phyloP scores from a whole-genome alignment of 37 sponge, comb jelly and placozoan species.

The Theonella swinhoei region DNA sequence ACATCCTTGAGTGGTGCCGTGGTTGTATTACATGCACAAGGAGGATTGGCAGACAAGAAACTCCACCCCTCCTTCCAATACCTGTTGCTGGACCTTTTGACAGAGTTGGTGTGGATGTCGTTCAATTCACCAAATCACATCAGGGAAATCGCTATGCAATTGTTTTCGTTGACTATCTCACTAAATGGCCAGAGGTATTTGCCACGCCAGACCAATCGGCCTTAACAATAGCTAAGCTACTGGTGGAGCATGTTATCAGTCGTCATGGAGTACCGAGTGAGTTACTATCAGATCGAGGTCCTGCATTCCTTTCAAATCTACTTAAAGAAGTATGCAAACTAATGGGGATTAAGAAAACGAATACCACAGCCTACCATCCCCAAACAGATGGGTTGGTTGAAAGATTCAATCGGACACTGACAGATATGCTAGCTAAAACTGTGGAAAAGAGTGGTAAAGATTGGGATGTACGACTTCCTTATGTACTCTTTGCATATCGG shows the following conservation, averaged over 20 bases:
- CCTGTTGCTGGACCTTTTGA: slow-evolving; percentile 47
- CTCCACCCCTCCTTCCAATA: slow-evolving; percentile 52
- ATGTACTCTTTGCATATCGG: slow-evolving; percentile 48
- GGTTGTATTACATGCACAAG: slow-evolving; percentile 44
- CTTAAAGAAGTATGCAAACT: background rate
- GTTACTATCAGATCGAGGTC: slow-evolving; percentile 27
- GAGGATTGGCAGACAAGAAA: slow-evolving; percentile 1
- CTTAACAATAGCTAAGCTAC: slow-evolving; percentile 11
- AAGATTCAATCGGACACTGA: slow-evolving; percentile 35
- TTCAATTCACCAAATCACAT: slow-evolving; percentile 15
- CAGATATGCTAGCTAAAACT: slow-evolving; percentile 45
- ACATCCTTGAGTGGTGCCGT: slow-evolving; percentile 29
- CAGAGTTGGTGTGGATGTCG: slow-evolving; percentile 5
- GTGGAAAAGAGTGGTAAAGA: background rate
- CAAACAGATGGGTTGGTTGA: slow-evolving; percentile 67
- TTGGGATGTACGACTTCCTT: slow-evolving; percentile 45
- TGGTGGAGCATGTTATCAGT: slow-evolving; percentile 21
- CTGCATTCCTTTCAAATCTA: background rate
- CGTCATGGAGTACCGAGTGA: slow-evolving; percentile 37
- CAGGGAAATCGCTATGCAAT: slow-evolving; percentile 32
- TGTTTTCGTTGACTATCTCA: slow-evolving; percentile 31
- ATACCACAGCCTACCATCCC: slow-evolving; percentile 55
- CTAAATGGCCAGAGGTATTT: slow-evolving; percentile 40
- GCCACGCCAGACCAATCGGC: slow-evolving; percentile 7
- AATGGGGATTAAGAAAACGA: slow-evolving; percentile 21